phyloP scores from a whole-genome alignment of 2,888 invertebrate genomes.

The Ichneumoninae sp. region DNA sequence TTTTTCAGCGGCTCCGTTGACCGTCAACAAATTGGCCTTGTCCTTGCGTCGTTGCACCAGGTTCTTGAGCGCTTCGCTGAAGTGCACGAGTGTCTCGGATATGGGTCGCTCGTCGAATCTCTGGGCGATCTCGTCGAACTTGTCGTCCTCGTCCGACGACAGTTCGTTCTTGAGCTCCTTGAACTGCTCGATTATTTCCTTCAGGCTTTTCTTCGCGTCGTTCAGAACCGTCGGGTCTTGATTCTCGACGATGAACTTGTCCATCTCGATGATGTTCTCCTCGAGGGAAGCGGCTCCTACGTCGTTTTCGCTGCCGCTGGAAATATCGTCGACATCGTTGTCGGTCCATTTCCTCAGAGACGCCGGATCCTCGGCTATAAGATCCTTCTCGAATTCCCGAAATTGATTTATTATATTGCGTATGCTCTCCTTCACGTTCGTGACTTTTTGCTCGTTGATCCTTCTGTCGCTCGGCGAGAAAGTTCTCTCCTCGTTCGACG shows the following conservation, averaged over 20 bases:
- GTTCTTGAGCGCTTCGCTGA: constrained; percentile 80
- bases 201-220: constrained; percentile 79
- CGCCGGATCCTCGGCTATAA: constrained; percentile 74
- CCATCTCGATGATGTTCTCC: constrained; percentile 65
- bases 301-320: constrained; percentile 51
- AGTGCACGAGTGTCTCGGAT: constrained; percentile 79
- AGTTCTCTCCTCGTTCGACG: constrained; percentile 4
- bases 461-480: constrained; percentile 65
- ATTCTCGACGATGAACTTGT: constrained; percentile 65
- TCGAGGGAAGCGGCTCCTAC: constrained; percentile 61
- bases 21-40: constrained; percentile 28
- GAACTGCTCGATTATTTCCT: constrained; percentile 81
- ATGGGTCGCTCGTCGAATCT: constrained; percentile 79
- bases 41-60: constrained; percentile 77
- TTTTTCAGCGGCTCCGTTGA: constrained; percentile 4
- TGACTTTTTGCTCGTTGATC: constrained; percentile 66
- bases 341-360: constrained; percentile 66
- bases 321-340: constrained; percentile 59
- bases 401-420: constrained; percentile 82
- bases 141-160: constrained; percentile 77
- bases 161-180: constrained; percentile 79
- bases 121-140: constrained; percentile 78
- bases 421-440: constrained; percentile 79
- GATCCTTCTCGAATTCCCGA: constrained; percentile 81
- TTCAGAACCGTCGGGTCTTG: constrained; percentile 67